Evolutionary conservation across 2,888 invertebrate species (phyloP).

Genomic region (Andrena fulva): DNA sequence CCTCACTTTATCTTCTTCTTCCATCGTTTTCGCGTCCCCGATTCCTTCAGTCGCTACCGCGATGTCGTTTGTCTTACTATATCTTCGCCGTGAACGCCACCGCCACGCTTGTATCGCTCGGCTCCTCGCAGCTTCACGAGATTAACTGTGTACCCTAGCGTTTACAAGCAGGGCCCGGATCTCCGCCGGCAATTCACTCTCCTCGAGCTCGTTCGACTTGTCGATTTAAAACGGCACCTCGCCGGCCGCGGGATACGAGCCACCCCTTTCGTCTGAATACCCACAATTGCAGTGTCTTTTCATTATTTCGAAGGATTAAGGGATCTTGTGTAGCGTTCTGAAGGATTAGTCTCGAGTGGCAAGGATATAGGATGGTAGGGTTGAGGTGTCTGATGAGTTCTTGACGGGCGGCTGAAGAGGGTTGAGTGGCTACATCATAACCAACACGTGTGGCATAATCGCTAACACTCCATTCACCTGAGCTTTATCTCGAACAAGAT

Average conservation of each 20-base stretch:
- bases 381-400: too few species aligned
- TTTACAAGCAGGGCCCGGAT: conserved; percentile 41
- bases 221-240: conserved; percentile 19
- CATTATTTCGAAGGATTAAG: neutral
- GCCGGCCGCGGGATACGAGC: neutral
- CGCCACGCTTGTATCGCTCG: conserved; percentile 29
- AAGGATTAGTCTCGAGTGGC: too few species aligned
- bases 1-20: conserved; percentile 51
- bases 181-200: conserved; percentile 38
- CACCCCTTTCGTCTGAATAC: neutral
- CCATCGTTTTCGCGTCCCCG: conserved; percentile 42
- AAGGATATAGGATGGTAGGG: too few species aligned
- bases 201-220: conserved; percentile 31
- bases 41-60: conserved; percentile 34
- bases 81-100: conserved; percentile 41
- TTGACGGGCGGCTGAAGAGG: neutral
- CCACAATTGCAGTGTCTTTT: too few species aligned
- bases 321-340: neutral
- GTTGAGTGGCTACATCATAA: too few species aligned
- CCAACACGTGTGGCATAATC: too few species aligned
- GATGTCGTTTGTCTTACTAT: conserved; percentile 67
- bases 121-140: conserved; percentile 55
- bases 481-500: too few species aligned
- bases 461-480: too few species aligned
- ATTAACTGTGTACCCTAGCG: conserved; percentile 56